These are phyloP conservation scores for Scotopteryx bipunctaria DNA, from an alignment of 2,888 invertebrate genomes.

Conservation along the genomic window DNA sequence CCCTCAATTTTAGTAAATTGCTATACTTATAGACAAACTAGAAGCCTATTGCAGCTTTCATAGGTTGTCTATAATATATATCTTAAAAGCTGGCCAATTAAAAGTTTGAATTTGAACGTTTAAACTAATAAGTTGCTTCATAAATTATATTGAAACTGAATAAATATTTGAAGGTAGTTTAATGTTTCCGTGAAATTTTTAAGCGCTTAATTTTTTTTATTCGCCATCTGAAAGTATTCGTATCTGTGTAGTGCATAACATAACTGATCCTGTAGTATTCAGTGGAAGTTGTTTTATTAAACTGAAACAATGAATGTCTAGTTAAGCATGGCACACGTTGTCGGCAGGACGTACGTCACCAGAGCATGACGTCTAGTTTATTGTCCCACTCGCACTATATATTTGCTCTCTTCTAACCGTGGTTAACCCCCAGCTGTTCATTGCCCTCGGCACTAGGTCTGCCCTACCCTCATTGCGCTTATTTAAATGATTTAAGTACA, in stretches of 20 bases:
- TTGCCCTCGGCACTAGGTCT: conserved; percentile 54
- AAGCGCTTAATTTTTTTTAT: background rate
- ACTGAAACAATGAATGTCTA: conserved; percentile 50
- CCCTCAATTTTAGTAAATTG: conserved; percentile 12
- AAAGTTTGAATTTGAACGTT: too few relatives aligned
- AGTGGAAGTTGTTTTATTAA: conserved; percentile 35
- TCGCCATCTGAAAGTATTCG: background rate
- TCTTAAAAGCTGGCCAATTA: too few relatives aligned
- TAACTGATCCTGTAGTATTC: background rate
- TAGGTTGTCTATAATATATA: too few relatives aligned
- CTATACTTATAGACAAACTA: too few relatives aligned
- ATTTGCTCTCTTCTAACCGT: conserved; percentile 46
- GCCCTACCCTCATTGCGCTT: conserved; percentile 56
- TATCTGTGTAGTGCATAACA: background rate
- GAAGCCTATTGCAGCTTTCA: too few relatives aligned
- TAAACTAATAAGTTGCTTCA: background rate
- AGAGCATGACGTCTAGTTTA: conserved; percentile 65
- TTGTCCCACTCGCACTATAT: conserved; percentile 51
- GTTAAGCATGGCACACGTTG: conserved; percentile 50
- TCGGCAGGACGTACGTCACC: conserved; percentile 66
- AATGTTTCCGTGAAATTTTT: background rate
- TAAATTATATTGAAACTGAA: background rate
- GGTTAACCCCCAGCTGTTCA: conserved; percentile 54
- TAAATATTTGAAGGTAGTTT: conserved; percentile 2
- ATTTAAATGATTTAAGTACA: conserved; percentile 45